phyloP scores from a whole-genome alignment of 1,140 invertebrate species.

The Thaumatotibia leucotreta region DNA sequence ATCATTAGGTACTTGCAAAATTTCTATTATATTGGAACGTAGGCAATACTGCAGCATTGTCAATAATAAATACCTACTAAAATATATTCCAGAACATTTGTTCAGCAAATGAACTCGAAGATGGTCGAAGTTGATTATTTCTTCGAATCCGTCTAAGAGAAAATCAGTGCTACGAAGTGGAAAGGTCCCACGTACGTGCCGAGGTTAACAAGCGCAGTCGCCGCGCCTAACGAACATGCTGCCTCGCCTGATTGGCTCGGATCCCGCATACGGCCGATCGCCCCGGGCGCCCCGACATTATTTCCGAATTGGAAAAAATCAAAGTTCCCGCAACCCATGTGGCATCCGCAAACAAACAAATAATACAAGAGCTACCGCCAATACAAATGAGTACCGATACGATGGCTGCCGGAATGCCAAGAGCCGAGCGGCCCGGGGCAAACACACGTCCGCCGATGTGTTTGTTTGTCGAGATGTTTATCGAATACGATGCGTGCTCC shows the following conservation, averaged over 20 bases:
- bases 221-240: slow-evolving; percentile 64
- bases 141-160: slow-evolving; percentile 46
- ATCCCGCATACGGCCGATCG: slow-evolving; percentile 32
- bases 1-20: too few relatives aligned
- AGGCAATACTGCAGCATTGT: neutral
- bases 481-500: slow-evolving; percentile 53
- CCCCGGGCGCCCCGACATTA: slow-evolving; percentile 61
- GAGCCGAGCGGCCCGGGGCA: slow-evolving; percentile 60
- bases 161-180: slow-evolving; percentile 65
- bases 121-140: slow-evolving; percentile 46
- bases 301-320: slow-evolving; percentile 72
- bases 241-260: slow-evolving; percentile 26
- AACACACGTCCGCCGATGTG: slow-evolving; percentile 69
- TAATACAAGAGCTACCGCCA: slow-evolving; percentile 63
- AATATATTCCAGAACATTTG: slow-evolving; percentile 29
- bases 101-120: slow-evolving; percentile 36
- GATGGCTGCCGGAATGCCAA: slow-evolving; percentile 55
- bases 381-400: slow-evolving; percentile 73
- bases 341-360: slow-evolving; percentile 72
- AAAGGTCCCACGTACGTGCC: slow-evolving; percentile 69
- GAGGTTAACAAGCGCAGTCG: slow-evolving; percentile 57
- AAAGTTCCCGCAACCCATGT: slow-evolving; percentile 59
- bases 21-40: too few relatives aligned
- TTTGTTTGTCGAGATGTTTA: slow-evolving; percentile 72
- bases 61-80: neutral